phyloP scores from a whole-genome alignment of 2,113 vertebrate genomes.

The Dinomys branickii region DNA sequence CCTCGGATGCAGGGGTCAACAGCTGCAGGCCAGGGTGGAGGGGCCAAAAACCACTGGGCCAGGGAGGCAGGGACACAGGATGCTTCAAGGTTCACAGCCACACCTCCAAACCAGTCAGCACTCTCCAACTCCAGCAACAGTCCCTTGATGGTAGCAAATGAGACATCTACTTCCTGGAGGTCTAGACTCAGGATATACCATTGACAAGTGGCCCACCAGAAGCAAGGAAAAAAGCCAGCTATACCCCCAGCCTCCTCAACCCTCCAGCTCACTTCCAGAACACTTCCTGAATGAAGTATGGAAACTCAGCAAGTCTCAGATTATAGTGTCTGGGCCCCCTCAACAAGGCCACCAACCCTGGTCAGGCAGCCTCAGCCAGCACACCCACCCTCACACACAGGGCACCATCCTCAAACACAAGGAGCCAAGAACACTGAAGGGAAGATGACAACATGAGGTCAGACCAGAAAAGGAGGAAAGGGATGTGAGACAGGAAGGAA shows the following conservation, averaged over 20 bases:
- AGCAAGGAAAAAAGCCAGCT: not conserved
- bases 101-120: not conserved
- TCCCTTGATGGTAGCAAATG: not conserved
- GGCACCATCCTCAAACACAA: not conserved
- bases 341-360: not conserved
- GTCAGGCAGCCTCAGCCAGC: not conserved
- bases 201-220: not conserved
- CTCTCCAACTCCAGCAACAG: not conserved
- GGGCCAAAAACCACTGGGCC: not conserved
- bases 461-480: not conserved
- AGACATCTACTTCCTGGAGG: too few species aligned
- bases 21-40: too few species aligned
- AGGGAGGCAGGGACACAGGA: not conserved
- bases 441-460: not conserved
- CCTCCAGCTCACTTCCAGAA: not conserved
- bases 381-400: accelerated
- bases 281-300: not conserved
- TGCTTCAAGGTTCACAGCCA: not conserved
- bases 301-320: not conserved
- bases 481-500: too few species aligned
- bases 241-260: accelerated
- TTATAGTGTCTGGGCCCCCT: not conserved
- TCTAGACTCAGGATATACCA: not conserved
- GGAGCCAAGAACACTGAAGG: not conserved
- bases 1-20: too few species aligned